phyloP scores from a whole-genome alignment of 2,888 invertebrate species.

The Diabrotica balteata region DNA sequence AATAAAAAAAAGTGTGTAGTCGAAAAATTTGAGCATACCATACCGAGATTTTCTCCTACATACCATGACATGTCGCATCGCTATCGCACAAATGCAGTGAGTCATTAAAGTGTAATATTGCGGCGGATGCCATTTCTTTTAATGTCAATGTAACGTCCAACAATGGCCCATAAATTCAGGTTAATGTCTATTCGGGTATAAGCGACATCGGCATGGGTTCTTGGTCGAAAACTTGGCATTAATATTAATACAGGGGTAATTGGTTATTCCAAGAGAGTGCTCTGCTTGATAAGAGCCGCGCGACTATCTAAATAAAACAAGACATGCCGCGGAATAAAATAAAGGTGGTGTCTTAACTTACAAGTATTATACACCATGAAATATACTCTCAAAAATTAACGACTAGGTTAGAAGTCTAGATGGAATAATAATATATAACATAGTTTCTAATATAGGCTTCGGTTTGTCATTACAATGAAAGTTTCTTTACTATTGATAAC shows the following conservation, averaged over 20 bases:
- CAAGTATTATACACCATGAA: background rate
- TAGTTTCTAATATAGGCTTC: no score
- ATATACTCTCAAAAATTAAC: no score
- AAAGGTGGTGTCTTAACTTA: background rate
- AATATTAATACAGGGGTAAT: slow-evolving; percentile 36
- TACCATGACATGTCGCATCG: slow-evolving; percentile 12
- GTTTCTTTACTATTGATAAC: no score
- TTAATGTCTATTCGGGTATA: slow-evolving; percentile 25
- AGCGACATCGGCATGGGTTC: slow-evolving; percentile 19
- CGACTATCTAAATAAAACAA: slow-evolving; percentile 16
- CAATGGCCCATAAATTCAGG: slow-evolving; percentile 38
- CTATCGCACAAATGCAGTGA: slow-evolving; percentile 13
- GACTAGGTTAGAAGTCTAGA: no score
- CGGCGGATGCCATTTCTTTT: slow-evolving; percentile 29
- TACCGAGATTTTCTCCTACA: background rate
- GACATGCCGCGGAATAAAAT: slow-evolving; percentile 2
- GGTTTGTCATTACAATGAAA: no score
- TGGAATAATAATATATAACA: no score
- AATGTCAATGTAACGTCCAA: slow-evolving; percentile 32
- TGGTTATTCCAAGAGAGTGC: slow-evolving; percentile 32
- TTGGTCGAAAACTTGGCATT: slow-evolving; percentile 28
- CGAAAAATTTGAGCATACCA: background rate
- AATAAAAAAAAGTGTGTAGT: no score
- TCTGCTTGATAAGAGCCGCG: slow-evolving; percentile 9
- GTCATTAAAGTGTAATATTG: slow-evolving; percentile 23